These are phyloP conservation scores for Solea senegalensis DNA, from an alignment of 2,113 vertebrate genomes.

Conservation along the genomic window DNA sequence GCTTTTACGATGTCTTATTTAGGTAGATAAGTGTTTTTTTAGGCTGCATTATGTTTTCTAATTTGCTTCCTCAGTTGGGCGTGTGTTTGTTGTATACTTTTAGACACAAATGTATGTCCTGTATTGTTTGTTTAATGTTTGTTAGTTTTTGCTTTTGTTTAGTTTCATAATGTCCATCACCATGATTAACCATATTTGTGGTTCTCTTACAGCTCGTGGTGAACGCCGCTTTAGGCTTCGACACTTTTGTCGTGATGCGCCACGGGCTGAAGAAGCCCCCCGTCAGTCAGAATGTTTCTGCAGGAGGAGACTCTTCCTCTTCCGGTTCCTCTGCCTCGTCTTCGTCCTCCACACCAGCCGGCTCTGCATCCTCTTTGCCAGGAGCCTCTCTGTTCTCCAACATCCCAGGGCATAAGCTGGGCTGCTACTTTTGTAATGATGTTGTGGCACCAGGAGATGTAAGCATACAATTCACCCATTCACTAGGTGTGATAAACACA, in stretches of 20 bases:
- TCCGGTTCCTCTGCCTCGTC: slow-evolving; percentile 75
- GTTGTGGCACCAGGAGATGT: slow-evolving; percentile 98
- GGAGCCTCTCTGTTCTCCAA: slow-evolving; percentile 95
- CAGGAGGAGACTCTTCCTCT: slow-evolving; percentile 61
- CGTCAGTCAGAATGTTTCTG: slow-evolving; percentile 33
- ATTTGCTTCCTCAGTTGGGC: slow-evolving; percentile 10
- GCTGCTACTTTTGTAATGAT: slow-evolving; percentile 99
- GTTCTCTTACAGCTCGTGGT: slow-evolving; percentile 86
- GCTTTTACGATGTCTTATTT: background rate
- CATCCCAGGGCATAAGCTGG: slow-evolving; percentile 95
- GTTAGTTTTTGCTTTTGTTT: background rate
- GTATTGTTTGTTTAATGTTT: slow-evolving; percentile 14
- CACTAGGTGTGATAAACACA: background rate
- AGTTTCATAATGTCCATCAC: background rate
- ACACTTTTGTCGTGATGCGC: slow-evolving; percentile 99
- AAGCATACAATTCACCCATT: slow-evolving; percentile 64
- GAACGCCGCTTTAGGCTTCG: slow-evolving; percentile 95
- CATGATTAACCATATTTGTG: slow-evolving; percentile 1
- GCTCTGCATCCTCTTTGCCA: slow-evolving; percentile 53
- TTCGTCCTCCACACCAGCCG: slow-evolving; percentile 70
- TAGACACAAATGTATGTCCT: slow-evolving; percentile 8
- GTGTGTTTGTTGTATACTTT: background rate
- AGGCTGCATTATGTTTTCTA: slow-evolving; percentile 39
- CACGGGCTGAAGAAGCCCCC: slow-evolving; percentile 91
- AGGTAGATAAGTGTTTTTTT: slow-evolving; percentile 16